Conservation (phyloP, 2,113 vertebrate species). For the Oryzias javanicus region DNA sequence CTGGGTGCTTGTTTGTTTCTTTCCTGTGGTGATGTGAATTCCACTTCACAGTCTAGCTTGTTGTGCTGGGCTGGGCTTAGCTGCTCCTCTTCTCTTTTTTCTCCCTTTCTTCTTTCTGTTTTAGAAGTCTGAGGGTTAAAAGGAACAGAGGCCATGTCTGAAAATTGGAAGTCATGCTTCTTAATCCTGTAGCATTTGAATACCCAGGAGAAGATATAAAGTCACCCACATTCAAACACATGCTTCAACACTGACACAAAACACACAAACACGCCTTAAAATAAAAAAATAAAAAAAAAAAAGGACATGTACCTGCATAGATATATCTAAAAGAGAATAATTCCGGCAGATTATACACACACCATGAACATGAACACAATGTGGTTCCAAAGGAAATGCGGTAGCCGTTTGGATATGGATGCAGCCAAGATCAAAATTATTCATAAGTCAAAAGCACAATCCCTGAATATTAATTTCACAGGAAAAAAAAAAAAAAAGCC, state of each 20-base stretch:
- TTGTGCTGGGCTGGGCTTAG: conserved; percentile 43
- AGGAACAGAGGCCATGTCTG: conserved; percentile 38
- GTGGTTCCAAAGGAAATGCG: conserved; percentile 11
- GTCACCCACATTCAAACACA: conserved; percentile 21
- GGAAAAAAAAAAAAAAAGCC: conserved; percentile 10
- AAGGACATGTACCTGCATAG: conserved; percentile 4
- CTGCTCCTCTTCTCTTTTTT: conserved; percentile 2
- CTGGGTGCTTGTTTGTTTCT: conserved; percentile 51
- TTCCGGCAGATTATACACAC: conserved; percentile 10
- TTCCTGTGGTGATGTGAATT: conserved; percentile 54
- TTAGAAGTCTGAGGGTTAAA: conserved; percentile 49
- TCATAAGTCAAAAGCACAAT: conserved; percentile 33
- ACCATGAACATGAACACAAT: conserved; percentile 13
- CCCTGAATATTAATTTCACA: conserved; percentile 34
- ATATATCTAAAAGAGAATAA: conserved; percentile 1
- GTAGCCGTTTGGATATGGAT: conserved; percentile 17
- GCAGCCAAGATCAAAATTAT: conserved; percentile 23
- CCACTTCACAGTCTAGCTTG: conserved; percentile 52
- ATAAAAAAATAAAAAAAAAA: too few species aligned
- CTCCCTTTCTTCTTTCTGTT: conserved; percentile 21
- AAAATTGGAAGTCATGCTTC: conserved; percentile 66
- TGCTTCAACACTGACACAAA: conserved; percentile 11
- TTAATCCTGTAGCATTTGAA: conserved; percentile 59
- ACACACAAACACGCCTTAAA: neutral
- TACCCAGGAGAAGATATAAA: conserved; percentile 34